These are phyloP conservation scores for Frieseomelitta varia DNA, from an alignment of 1,140 invertebrate genomes.

Conservation along the genomic window DNA sequence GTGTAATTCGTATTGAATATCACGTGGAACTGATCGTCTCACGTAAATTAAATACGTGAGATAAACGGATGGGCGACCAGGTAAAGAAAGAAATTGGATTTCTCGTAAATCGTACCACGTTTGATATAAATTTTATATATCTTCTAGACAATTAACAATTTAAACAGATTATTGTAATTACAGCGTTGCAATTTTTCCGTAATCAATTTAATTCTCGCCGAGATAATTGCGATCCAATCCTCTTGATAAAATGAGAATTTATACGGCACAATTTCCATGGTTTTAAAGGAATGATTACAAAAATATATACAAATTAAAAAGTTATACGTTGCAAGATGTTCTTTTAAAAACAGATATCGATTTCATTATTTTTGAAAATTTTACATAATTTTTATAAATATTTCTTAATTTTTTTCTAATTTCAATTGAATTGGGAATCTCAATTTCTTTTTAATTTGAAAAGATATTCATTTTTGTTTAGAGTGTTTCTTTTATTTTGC, in stretches of 20 bases:
- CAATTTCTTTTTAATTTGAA: no score
- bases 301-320: not conserved
- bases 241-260: not conserved
- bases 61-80: not conserved
- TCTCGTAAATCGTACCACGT: no score
- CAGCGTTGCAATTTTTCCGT: not conserved
- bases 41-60: not conserved
- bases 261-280: not conserved
- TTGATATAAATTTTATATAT: no score
- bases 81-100: not conserved
- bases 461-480: no score
- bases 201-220: not conserved
- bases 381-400: not conserved
- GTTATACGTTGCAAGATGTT: not conserved
- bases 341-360: not conserved
- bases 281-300: not conserved
- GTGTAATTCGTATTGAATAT: not conserved
- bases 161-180: not conserved
- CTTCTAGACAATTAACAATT: not conserved
- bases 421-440: no score
- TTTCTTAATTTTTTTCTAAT: not conserved
- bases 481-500: no score
- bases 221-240: not conserved
- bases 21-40: not conserved
- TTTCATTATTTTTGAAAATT: no score